Conservation (phyloP, 2,113 vertebrate species). For the Aptenodytes forsteri region DNA sequence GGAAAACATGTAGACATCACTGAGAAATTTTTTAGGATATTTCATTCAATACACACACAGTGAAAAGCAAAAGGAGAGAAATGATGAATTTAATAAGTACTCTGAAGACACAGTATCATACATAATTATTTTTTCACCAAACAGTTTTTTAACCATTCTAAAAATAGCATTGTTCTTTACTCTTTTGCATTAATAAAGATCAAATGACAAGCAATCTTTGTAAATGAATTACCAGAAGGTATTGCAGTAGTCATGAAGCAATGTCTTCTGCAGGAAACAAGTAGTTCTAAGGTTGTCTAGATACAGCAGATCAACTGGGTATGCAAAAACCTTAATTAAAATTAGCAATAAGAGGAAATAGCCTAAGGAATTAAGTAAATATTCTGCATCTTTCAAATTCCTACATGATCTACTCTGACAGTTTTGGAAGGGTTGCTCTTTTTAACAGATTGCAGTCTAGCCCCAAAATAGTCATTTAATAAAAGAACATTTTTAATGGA, state of each 20-base stretch:
- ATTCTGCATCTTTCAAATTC: constrained; percentile 51
- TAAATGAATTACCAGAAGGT: constrained; percentile 45
- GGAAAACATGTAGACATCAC: background rate
- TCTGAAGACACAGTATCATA: background rate
- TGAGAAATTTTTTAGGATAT: background rate
- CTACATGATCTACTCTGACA: constrained; percentile 47
- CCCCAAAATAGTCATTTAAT: constrained; percentile 33
- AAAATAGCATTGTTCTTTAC: constrained; percentile 23
- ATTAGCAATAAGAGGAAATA: too few species aligned
- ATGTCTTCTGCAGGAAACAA: background rate
- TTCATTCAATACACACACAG: background rate
- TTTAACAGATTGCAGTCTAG: constrained; percentile 53
- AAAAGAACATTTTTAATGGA: constrained; percentile 14
- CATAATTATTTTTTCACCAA: background rate
- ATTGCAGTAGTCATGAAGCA: background rate
- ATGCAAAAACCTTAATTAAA: constrained; percentile 52
- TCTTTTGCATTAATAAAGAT: constrained; percentile 48
- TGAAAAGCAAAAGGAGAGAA: background rate
- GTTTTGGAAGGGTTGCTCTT: constrained; percentile 40
- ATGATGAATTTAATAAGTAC: background rate
- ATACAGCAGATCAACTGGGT: background rate
- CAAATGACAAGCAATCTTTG: constrained; percentile 23
- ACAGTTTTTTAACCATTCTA: background rate
- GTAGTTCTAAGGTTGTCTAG: background rate
- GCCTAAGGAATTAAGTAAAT: too few species aligned